phyloP scores from a whole-genome alignment of 2,797 vertebrate species.

The Rhinatrema bivittatum region DNA sequence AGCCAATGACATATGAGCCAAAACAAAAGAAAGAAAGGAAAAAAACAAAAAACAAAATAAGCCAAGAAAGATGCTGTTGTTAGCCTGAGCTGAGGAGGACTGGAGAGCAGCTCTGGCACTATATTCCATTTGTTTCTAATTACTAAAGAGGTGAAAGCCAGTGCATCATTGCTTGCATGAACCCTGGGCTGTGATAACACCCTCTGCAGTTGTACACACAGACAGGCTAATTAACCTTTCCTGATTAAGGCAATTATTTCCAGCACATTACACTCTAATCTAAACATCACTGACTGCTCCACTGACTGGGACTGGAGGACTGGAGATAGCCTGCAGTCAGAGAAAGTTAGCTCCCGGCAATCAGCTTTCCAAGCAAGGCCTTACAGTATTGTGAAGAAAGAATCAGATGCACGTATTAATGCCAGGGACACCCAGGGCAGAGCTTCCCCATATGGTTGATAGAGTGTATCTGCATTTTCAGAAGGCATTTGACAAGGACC shows the following conservation, averaged over 20 bases:
- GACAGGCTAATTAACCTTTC: conserved; percentile 64
- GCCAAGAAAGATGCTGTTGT: too few relatives aligned
- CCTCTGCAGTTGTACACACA: conserved; percentile 33
- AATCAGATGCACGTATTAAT: too few relatives aligned
- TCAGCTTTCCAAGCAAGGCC: too few relatives aligned
- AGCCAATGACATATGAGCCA: too few relatives aligned
- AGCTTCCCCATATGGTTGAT: too few relatives aligned
- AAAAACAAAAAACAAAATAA: too few relatives aligned
- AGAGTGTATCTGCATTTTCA: too few relatives aligned
- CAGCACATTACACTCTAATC: conserved; percentile 59
- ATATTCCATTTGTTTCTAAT: conserved; percentile 7
- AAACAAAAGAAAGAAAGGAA: too few relatives aligned
- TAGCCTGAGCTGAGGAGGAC: background rate
- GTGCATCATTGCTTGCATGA: conserved; percentile 38
- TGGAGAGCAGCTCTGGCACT: background rate
- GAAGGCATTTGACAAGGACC: too few relatives aligned
- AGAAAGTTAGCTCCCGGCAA: too few relatives aligned
- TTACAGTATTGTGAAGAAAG: too few relatives aligned
- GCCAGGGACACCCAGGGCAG: too few relatives aligned
- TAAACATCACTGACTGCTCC: conserved; percentile 17
- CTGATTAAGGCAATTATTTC: conserved; percentile 72
- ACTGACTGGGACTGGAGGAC: background rate
- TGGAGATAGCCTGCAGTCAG: background rate
- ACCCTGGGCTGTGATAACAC: conserved; percentile 48
- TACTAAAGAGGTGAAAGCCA: conserved; percentile 51